phyloP scores from a whole-genome alignment of 2,888 invertebrate genomes.

The Catonia carolina region DNA sequence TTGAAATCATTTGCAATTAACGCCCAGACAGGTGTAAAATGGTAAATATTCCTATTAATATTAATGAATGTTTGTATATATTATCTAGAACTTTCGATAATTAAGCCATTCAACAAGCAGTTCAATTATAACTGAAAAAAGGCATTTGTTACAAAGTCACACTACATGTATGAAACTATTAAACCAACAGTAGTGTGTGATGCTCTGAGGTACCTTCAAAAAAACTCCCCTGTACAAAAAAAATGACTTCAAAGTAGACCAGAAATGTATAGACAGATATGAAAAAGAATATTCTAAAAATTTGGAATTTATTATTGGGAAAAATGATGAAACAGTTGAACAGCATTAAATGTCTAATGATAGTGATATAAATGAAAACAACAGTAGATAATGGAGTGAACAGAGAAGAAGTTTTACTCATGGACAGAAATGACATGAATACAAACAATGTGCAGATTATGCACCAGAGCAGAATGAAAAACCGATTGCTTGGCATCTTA shows the following conservation, averaged over 20 bases:
- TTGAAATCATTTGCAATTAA: slow-evolving; percentile 35
- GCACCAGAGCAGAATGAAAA: slow-evolving; percentile 36
- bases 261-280: not conserved
- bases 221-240: slow-evolving; percentile 28
- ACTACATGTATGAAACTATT: slow-evolving; percentile 37
- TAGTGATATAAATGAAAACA: not conserved
- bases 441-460: slow-evolving; percentile 20
- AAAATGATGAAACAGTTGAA: not conserved
- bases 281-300: not conserved
- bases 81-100: slow-evolving; percentile 33
- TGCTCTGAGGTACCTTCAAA: slow-evolving; percentile 31
- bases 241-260: not conserved
- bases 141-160: slow-evolving; percentile 20
- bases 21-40: slow-evolving; percentile 37
- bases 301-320: slow-evolving; percentile 1
- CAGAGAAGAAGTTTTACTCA: slow-evolving; percentile 31
- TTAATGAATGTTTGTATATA: slow-evolving; percentile 25
- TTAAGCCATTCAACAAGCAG: slow-evolving; percentile 32
- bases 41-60: slow-evolving; percentile 37
- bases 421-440: slow-evolving; percentile 29
- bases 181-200: slow-evolving; percentile 32
- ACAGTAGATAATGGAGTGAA: slow-evolving; percentile 20
- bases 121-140: slow-evolving; percentile 37
- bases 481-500: no score
- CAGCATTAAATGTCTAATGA: not conserved